Evolutionary conservation across 2,797 vertebrate species (phyloP).

Genomic region (Heliangelus exortis): DNA sequence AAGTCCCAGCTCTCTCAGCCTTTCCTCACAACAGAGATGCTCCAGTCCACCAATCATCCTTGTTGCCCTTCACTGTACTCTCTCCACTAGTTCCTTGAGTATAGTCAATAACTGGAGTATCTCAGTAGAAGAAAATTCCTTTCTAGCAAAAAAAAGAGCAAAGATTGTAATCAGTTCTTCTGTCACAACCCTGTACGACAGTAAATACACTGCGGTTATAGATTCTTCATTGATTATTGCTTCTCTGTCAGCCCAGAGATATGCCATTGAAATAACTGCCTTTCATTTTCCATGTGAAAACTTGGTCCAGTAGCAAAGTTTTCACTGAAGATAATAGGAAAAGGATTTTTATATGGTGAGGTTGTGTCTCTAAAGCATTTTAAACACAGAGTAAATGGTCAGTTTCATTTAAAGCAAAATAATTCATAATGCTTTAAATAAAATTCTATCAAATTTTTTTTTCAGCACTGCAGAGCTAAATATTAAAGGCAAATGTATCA

Average conservation of each 20-base stretch:
- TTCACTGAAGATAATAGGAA: neutral
- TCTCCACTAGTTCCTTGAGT: no score
- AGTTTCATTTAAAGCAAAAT: constrained; percentile 8
- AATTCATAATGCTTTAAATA: neutral
- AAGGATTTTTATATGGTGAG: neutral
- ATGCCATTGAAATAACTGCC: neutral
- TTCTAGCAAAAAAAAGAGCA: neutral
- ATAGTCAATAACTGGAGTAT: neutral
- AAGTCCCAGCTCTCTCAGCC: no score
- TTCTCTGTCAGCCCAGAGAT: neutral
- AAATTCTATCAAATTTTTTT: neutral
- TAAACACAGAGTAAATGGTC: neutral
- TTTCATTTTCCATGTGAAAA: neutral
- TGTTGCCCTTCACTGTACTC: no score
- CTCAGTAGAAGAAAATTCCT: neutral
- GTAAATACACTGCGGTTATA: neutral
- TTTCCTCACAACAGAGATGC: no score
- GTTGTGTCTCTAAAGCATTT: neutral
- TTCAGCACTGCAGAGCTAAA: neutral
- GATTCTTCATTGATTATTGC: neutral
- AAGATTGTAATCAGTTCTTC: neutral
- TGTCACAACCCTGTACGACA: neutral
- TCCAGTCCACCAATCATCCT: no score
- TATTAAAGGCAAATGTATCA: neutral
- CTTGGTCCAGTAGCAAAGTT: neutral